Conservation (phyloP, 2,888 invertebrate genomes). For the Phania funesta region DNA sequence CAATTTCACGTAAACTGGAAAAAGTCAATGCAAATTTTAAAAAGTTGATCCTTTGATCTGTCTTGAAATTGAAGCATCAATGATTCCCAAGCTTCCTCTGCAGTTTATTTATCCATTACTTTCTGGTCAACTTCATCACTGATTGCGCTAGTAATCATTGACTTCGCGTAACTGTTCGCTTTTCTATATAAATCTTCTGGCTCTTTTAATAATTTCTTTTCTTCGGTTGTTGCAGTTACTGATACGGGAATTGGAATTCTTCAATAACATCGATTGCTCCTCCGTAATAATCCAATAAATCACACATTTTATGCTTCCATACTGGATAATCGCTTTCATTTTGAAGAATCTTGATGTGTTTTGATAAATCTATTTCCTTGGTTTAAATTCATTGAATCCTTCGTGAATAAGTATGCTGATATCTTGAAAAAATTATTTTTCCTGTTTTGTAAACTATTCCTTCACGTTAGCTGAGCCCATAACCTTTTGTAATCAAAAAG, state of each 20-base stretch:
- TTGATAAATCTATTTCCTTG: not conserved
- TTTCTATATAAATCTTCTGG: slow-evolving; percentile 70
- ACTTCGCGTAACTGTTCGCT: slow-evolving; percentile 74
- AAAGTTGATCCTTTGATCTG: too few species aligned
- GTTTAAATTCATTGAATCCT: not conserved
- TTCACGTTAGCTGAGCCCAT: not conserved
- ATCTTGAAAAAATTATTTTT: not conserved
- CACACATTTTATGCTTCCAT: slow-evolving; percentile 46
- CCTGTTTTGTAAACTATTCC: not conserved
- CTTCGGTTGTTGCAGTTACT: slow-evolving; percentile 54
- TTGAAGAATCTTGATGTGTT: not conserved
- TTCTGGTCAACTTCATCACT: too few species aligned
- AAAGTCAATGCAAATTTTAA: too few species aligned
- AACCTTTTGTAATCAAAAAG: not conserved
- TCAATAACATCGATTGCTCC: slow-evolving; percentile 47
- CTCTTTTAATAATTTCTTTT: slow-evolving; percentile 60
- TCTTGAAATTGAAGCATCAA: too few species aligned
- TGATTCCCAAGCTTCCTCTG: too few species aligned
- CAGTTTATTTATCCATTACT: too few species aligned
- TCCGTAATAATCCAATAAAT: slow-evolving; percentile 59
- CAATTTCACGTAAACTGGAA: slow-evolving; percentile 72
- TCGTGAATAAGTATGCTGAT: not conserved
- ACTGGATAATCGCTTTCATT: not conserved
- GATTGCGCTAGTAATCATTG: too few species aligned
- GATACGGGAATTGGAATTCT: slow-evolving; percentile 29